Evolutionary conservation across 64 coral and sea anemone species (phyloP).

Genomic region (Stichodactyla helianthus): DNA sequence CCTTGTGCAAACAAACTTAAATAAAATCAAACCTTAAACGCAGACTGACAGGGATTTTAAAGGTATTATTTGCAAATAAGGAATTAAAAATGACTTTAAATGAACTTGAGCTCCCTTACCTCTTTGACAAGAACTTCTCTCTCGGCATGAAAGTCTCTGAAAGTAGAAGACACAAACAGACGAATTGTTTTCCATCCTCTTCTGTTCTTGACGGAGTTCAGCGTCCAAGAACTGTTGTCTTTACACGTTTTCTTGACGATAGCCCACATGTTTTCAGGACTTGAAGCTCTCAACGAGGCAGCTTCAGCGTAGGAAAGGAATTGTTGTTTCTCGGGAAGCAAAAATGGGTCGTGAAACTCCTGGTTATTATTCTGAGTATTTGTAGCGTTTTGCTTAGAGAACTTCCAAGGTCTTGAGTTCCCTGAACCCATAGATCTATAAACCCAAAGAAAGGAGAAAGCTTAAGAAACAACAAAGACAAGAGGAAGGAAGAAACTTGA

Average conservation of each 20-base stretch:
- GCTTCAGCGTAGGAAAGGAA: conserved; percentile 69
- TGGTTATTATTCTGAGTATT: not conserved
- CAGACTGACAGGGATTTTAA: too few species aligned
- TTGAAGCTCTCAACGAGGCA: conserved; percentile 57
- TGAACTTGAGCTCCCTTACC: conserved; percentile 10
- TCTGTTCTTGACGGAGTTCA: conserved; percentile 78
- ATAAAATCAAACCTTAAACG: too few species aligned
- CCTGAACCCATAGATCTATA: conserved; percentile 92
- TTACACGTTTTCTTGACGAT: conserved; percentile 80
- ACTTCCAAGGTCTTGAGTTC: conserved; percentile 50
- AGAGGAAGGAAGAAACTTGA: not conserved
- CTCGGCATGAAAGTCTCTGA: conserved; percentile 91
- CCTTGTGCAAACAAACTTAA: too few species aligned
- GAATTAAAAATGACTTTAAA: too few species aligned
- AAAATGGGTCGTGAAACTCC: not conserved
- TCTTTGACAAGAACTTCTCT: conserved; percentile 89
- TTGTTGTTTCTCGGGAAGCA: conserved; percentile 9
- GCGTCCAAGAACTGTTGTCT: conserved; percentile 48
- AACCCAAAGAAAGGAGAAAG: not conserved
- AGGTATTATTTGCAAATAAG: too few species aligned
- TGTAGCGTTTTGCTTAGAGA: not conserved
- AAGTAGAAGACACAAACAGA: conserved; percentile 93
- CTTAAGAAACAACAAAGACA: not conserved
- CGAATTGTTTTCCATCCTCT: conserved; percentile 96
- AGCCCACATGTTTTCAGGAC: conserved; percentile 89